Percentiles rank a stretch among this genome's conserved stretches.
Evolutionary conservation across 64 coral and sea anemone genomes (phyloP).

Genomic region (Stylophora pistillata): DNA sequence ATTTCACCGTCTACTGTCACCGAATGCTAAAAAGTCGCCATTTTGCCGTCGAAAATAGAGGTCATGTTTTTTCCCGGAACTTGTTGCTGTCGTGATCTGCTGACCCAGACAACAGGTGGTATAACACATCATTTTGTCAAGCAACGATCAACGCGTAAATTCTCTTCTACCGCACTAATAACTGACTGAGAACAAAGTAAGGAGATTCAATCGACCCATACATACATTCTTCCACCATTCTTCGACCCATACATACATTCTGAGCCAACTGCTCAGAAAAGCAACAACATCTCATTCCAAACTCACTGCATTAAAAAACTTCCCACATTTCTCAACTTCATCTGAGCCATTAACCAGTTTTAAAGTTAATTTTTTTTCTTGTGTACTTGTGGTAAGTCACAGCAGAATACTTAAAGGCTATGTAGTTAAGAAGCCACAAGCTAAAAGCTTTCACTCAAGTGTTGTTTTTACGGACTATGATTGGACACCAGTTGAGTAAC

Average conservation of each 20-base stretch:
- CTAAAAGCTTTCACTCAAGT: background rate
- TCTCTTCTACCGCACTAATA: background rate
- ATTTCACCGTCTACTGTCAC: conserved; percentile 32
- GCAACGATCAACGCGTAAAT: background rate
- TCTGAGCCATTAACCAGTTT: background rate
- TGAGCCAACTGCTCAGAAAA: no score
- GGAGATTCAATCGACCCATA: background rate
- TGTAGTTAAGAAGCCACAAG: background rate
- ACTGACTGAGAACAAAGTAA: background rate
- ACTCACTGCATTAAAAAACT: no score
- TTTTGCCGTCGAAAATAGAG: conserved; percentile 14
- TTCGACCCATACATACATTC: no score
- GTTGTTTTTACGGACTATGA: background rate
- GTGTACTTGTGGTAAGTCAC: background rate
- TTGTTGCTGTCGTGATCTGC: background rate
- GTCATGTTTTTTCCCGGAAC: background rate
- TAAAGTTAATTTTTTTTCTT: background rate
- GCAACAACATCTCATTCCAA: no score
- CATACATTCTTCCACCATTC: no score
- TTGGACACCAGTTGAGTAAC: background rate
- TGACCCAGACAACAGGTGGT: conserved; percentile 8
- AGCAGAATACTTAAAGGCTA: background rate
- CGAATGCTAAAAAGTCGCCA: background rate
- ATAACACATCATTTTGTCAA: background rate
- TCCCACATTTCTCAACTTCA: no score